Evolutionary conservation across 2,888 invertebrate genomes (phyloP), one percentile per base, ranked within the genome.

Genomic region (Sphinx pinastri): DNA sequence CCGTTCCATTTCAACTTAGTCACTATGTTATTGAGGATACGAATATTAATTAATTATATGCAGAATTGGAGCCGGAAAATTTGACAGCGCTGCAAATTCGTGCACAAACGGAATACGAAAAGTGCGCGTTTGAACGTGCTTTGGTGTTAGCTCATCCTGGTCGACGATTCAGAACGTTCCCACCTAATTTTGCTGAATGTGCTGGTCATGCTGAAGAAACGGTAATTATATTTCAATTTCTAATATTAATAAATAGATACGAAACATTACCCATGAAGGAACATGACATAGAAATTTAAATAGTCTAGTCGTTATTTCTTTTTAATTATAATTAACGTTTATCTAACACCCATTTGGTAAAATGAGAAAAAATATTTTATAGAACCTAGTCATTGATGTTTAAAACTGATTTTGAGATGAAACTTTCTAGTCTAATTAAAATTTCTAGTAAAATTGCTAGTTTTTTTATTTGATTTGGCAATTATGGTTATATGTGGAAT

Each of bases 51-150:
- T 63, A 57, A 57, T 49, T 13, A 47, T 60, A 19, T 70, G 72
- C 75, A 93, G 93, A 89, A 76, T 79, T 93, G 74, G 91, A 91
- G 72, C 93, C 93, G 38, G 80, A 88, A 45, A 93, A 93, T 72
- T 77, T 88, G 72, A 85, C 87, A 70, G 93, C 91, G 1, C 79
- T 89, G 76, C 90, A 93, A 84, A 90, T 93, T 66, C 85, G 84
- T 70, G 91, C 92, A 11, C 88, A 90, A 72, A 93, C 90, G 0
- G 89, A 92, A 78, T 94, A 94, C 74, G 91, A 93, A 76, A 91
- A 90, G 78, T 88, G 92, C 71, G 86, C 84, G 5, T 93, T 93
- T 73, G 93, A 93, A 73, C 85, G 87, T 14, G 85, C 93, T 25
- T 79, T 92, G 45, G 84, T 92, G 13, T 78, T 93, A 45, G 86